Evolutionary conservation across 2,888 invertebrate species (phyloP), one percentile per base, ranked within the genome.

Genomic region (Schrankia costaestrigalis): DNA sequence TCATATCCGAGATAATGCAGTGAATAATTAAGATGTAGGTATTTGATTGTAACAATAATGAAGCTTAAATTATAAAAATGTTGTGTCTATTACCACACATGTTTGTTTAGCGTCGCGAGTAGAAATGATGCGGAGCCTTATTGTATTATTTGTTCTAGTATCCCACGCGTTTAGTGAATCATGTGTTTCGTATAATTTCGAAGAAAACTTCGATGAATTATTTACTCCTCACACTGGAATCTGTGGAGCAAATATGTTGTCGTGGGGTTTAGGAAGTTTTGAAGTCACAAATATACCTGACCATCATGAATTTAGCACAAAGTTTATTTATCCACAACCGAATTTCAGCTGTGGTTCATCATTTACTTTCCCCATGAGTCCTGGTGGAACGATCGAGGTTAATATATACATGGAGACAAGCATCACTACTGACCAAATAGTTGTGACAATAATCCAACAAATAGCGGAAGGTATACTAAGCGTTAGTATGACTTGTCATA

Each of bases 181-280:
- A 3, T 35, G 35, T 35, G 35, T 26, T 1, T 30, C 9, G 18
- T 69, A 63, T 35, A 57, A 64, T 18, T 77, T 78, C 31, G 70
- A 70, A 35, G 51, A 64, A 3, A 47, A 54, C 3, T 67, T 56
- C 15, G 46, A 64, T 1, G 46, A 47, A 3, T 41, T 56, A 7
- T 78, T 78, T 27, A 46, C 34, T 7, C 53, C 56, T 32, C 38
- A 52, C 1, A 7, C 14, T 3, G 25, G 25, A 7, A 3, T 25
- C 4, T 25, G 25, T 8, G 4, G 11, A 3, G 13, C 13, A 2
- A 4, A 1, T 5, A 28, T 36, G 17, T 49, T 54, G 1, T 26
- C 56, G 2, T 78, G 75, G 37, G n/a, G 12, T 6, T 5, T 2
- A 0, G 18, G 0, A 0, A 36, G 35, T 23, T 56, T 46, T 23